Evolutionary conservation across 1,140 invertebrate genomes (phyloP).

Genomic region (Colletes gigas): DNA sequence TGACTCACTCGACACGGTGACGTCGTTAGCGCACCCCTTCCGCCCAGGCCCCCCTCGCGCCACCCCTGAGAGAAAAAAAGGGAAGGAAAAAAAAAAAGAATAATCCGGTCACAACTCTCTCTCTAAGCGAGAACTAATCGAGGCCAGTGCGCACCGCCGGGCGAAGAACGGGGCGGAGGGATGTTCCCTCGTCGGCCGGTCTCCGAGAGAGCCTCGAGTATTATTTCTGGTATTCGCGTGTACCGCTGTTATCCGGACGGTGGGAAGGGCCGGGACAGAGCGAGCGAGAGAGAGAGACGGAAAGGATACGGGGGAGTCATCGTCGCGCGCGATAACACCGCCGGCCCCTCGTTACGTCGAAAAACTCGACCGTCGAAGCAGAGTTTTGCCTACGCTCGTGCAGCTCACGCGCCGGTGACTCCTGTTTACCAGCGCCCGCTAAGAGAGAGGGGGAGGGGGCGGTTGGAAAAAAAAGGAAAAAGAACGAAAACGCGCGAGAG

Average conservation of each 20-base stretch:
- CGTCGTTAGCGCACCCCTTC: slow-evolving; percentile 55
- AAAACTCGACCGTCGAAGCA: slow-evolving; percentile 11
- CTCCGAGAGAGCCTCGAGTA: slow-evolving; percentile 45
- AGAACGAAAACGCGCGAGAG: neutral
- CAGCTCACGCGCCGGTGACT: slow-evolving; percentile 50
- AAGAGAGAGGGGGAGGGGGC: neutral
- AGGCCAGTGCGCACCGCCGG: slow-evolving; percentile 41
- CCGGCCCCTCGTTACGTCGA: slow-evolving; percentile 45
- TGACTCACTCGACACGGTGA: slow-evolving; percentile 62
- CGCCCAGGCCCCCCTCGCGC: neutral
- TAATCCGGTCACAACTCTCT: slow-evolving; percentile 51
- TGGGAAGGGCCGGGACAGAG: slow-evolving; percentile 1
- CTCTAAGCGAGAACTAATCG: slow-evolving; percentile 61
- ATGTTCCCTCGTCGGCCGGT: slow-evolving; percentile 24
- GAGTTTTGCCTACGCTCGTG: slow-evolving; percentile 29
- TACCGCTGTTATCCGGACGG: slow-evolving; percentile 18
- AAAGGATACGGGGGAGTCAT: slow-evolving; percentile 52
- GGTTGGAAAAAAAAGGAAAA: neutral
- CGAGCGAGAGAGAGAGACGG: slow-evolving; percentile 25
- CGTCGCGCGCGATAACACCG: slow-evolving; percentile 48
- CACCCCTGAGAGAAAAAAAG: slow-evolving; percentile 15
- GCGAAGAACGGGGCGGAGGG: neutral
- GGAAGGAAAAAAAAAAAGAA: neutral
- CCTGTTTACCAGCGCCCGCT: slow-evolving; percentile 31
- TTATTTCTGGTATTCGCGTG: slow-evolving; percentile 56